Evolutionary conservation across 2,113 vertebrate species (phyloP).

Genomic region (Corvus hawaiiensis): DNA sequence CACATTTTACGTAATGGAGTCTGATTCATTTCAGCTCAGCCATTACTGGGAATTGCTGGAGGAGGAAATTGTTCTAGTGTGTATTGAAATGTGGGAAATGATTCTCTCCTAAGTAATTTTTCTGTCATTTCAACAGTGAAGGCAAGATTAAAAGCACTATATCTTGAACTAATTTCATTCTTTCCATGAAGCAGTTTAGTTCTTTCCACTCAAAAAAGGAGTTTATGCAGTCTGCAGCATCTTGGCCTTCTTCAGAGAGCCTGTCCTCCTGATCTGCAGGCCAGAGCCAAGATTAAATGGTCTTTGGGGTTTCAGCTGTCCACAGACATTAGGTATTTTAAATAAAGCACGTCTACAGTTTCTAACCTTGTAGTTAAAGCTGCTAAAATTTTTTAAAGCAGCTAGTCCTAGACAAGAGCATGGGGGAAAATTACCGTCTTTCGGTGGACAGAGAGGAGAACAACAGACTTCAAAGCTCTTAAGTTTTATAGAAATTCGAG

Average conservation of each 20-base stretch:
- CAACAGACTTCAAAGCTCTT: neutral
- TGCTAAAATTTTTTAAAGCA: neutral
- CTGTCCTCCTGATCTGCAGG: neutral
- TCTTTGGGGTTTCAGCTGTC: neutral
- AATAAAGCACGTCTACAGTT: neutral
- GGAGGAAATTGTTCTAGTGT: neutral
- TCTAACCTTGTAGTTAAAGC: neutral
- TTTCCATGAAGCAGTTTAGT: neutral
- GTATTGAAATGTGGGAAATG: neutral
- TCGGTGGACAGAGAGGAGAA: neutral
- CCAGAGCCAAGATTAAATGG: neutral
- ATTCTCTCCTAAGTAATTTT: conserved; percentile 2
- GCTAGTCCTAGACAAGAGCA: neutral
- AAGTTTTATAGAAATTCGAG: neutral
- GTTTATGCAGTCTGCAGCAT: neutral
- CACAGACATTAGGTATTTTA: neutral
- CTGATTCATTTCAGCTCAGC: neutral
- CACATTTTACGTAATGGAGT: neutral
- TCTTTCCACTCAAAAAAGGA: neutral
- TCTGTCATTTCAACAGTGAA: conserved; percentile 1
- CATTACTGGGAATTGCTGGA: neutral
- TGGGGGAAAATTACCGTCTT: neutral
- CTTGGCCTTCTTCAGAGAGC: neutral
- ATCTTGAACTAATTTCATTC: neutral
- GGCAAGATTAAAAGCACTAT: neutral